Evolutionary conservation across 1,140 invertebrate genomes (phyloP).

Genomic region (Elysia chlorotica): DNA sequence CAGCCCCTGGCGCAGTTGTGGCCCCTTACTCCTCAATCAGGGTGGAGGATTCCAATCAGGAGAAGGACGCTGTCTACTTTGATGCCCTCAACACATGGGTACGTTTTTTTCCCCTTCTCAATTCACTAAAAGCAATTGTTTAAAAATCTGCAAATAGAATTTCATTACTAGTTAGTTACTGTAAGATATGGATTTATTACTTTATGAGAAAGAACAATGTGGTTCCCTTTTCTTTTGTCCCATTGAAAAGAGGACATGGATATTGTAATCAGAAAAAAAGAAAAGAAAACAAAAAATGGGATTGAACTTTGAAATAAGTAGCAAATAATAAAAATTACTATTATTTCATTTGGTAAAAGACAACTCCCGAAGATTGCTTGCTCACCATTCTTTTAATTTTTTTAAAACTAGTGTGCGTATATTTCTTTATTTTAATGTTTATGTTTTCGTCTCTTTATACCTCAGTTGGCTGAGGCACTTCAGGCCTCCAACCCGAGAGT

Average conservation of each 20-base stretch:
- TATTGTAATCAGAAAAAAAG: too few species aligned
- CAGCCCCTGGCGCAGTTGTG: slow-evolving; percentile 30
- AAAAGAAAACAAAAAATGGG: too few species aligned
- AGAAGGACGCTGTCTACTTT: slow-evolving; percentile 66
- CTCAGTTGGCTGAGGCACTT: slow-evolving; percentile 87
- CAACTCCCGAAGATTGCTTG: background rate
- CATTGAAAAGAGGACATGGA: too few species aligned
- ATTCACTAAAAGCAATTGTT: too few species aligned
- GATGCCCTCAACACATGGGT: slow-evolving; percentile 90
- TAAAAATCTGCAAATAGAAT: too few species aligned
- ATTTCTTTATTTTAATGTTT: too few species aligned
- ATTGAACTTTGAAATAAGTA: background rate
- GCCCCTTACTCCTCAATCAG: slow-evolving; percentile 38
- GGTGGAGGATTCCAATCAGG: slow-evolving; percentile 24
- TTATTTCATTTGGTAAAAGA: background rate
- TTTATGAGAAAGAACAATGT: too few species aligned
- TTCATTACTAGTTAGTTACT: too few species aligned
- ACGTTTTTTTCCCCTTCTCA: too few species aligned
- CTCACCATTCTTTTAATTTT: background rate
- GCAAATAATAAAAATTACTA: background rate
- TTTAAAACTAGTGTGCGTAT: too few species aligned
- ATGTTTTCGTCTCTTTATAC: background rate
- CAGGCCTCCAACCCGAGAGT: slow-evolving; percentile 80
- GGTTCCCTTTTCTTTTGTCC: too few species aligned
- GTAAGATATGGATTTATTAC: too few species aligned